phyloP scores from a whole-genome alignment of 2,888 invertebrate genomes.

The Emesis russula region DNA sequence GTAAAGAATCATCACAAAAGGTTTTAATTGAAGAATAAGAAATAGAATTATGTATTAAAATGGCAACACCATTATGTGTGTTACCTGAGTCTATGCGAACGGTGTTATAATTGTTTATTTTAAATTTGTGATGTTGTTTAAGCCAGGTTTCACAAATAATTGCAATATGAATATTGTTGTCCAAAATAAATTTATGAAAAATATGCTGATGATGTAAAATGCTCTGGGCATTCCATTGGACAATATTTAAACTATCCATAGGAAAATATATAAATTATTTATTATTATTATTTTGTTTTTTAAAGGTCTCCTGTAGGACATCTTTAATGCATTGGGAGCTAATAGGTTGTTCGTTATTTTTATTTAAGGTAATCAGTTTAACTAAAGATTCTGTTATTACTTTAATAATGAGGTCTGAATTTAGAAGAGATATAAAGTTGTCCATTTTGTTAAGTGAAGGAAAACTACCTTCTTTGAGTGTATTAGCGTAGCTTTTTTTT shows the following conservation, averaged over 20 bases:
- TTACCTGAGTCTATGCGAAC: conserved; percentile 18
- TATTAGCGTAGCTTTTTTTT: conserved; percentile 12
- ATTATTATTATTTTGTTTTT: conserved; percentile 25
- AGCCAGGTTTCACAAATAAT: conserved; percentile 9
- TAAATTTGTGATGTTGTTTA: not conserved
- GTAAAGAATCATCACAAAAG: conserved; percentile 30
- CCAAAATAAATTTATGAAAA: conserved; percentile 9
- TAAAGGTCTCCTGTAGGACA: conserved; percentile 29
- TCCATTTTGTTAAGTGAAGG: conserved; percentile 19
- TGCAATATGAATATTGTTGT: conserved; percentile 7
- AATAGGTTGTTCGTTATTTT: conserved; percentile 34
- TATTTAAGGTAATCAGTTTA: conserved; percentile 38
- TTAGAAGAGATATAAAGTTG: conserved; percentile 24
- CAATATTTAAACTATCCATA: not conserved
- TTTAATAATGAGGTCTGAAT: conserved; percentile 33
- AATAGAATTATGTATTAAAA: no score
- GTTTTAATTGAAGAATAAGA: conserved; percentile 16
- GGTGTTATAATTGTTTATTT: not conserved
- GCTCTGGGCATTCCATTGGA: conserved; percentile 11
- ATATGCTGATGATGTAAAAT: conserved; percentile 4
- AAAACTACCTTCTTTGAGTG: conserved; percentile 40
- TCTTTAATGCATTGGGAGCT: conserved; percentile 41
- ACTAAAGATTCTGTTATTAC: conserved; percentile 32
- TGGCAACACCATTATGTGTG: conserved; percentile 40
- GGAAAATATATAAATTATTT: no score